A percentile compares a stretch with the other conserved stretches of the same genome.
Evolutionary conservation across 2,797 vertebrate species (phyloP).

Genomic region (Parambassis ranga): DNA sequence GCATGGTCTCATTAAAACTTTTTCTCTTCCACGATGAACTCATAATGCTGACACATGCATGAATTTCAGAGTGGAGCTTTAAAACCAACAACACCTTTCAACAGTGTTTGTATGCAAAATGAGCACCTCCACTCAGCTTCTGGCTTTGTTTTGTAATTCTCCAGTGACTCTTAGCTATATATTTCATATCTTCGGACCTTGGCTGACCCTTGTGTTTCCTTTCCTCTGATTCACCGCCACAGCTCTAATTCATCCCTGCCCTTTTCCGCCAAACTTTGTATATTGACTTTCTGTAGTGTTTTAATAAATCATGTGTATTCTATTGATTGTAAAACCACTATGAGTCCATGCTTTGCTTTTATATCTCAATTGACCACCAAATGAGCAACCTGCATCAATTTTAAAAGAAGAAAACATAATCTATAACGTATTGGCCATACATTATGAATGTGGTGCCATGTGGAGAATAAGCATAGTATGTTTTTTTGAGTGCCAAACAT

Average conservation of each 20-base stretch:
- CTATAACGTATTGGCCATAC: neutral
- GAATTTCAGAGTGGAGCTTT: conserved; percentile 4
- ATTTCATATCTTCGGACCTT: conserved; percentile 41
- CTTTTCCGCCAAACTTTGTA: conserved; percentile 47
- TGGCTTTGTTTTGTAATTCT: neutral
- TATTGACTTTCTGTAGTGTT: conserved; percentile 47
- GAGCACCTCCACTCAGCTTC: neutral
- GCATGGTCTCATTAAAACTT: conserved; percentile 48
- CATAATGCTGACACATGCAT: conserved; percentile 34
- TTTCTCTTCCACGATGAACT: conserved; percentile 31
- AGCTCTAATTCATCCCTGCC: conserved; percentile 53
- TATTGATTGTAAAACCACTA: conserved; percentile 42
- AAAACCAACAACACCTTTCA: conserved; percentile 24
- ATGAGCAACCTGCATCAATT: conserved; percentile 32
- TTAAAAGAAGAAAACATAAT: conserved; percentile 4
- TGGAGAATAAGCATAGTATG: neutral
- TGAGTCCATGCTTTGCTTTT: conserved; percentile 9
- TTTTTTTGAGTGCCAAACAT: conserved; percentile 12
- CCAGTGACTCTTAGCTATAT: neutral
- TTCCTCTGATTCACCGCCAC: conserved; percentile 11
- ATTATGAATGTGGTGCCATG: neutral
- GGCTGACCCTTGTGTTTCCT: conserved; percentile 23
- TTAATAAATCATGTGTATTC: conserved; percentile 44
- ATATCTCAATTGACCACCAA: conserved; percentile 44
- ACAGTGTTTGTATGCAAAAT: neutral